These are phyloP conservation scores for Loripinus fragilis DNA, from an alignment of 2,888 invertebrate genomes.

Conservation along the genomic window DNA sequence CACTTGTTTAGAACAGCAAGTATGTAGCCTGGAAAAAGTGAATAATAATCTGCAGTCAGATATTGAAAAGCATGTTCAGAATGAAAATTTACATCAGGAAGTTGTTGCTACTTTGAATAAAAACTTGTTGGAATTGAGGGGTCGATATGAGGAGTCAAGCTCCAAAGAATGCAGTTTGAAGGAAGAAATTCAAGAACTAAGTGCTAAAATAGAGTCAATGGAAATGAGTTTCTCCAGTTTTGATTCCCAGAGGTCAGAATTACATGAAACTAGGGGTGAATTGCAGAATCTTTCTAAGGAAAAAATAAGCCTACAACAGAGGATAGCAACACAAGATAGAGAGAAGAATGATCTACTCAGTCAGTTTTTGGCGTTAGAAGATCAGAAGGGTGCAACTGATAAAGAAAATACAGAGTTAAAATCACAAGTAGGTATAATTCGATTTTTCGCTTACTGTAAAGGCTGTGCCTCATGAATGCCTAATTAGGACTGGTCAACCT, in stretches of 20 bases:
- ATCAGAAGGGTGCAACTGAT: conserved; percentile 52
- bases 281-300: conserved; percentile 35
- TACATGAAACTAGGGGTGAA: conserved; percentile 43
- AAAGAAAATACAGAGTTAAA: conserved; percentile 42
- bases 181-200: conserved; percentile 49
- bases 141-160: conserved; percentile 40
- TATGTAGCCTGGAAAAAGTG: conserved; percentile 14
- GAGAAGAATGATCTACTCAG: conserved; percentile 67
- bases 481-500: no score
- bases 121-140: conserved; percentile 49
- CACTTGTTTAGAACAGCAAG: conserved; percentile 7
- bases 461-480: no score
- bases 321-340: conserved; percentile 61
- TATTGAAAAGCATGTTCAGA: conserved; percentile 26
- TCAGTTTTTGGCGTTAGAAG: conserved; percentile 66
- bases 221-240: conserved; percentile 29
- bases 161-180: conserved; percentile 36
- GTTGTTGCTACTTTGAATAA: conserved; percentile 43
- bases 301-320: conserved; percentile 52
- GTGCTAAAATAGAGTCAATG: conserved; percentile 36
- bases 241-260: conserved; percentile 33
- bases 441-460: no score
- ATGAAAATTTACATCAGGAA: conserved; percentile 35
- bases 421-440: conserved; percentile 57
- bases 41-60: conserved; percentile 16